phyloP scores from a whole-genome alignment of 2,113 vertebrate genomes.

The Recurvirostra avosetta region DNA sequence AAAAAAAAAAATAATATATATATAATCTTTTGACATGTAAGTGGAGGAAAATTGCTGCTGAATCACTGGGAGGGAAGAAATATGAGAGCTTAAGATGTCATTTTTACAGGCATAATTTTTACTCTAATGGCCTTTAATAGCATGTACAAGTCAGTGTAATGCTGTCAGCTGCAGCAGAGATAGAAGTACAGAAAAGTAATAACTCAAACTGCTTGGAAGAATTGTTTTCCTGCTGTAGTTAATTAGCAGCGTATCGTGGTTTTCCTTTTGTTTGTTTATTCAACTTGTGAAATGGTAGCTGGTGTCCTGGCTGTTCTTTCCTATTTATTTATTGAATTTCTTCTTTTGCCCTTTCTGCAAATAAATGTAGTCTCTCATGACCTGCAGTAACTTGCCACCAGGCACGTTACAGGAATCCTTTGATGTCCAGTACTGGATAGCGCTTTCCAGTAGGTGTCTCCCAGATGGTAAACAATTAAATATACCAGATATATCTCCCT shows the following conservation, averaged over 20 bases:
- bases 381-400: not conserved
- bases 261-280: slow-evolving; percentile 24
- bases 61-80: slow-evolving; percentile 42
- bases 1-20: not conserved
- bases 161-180: slow-evolving; percentile 41
- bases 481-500: not conserved
- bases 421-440: not conserved
- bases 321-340: not conserved
- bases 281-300: not conserved
- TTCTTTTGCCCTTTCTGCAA: not conserved
- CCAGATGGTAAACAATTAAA: not conserved
- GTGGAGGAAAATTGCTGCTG: slow-evolving; percentile 46
- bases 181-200: slow-evolving; percentile 5
- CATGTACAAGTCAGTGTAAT: not conserved
- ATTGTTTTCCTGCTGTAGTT: slow-evolving; percentile 19
- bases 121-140: slow-evolving; percentile 59
- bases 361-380: not conserved
- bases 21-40: slow-evolving; percentile 1
- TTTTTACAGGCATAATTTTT: slow-evolving; percentile 53
- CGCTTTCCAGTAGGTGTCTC: not conserved
- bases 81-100: slow-evolving; percentile 28
- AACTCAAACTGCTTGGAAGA: not conserved
- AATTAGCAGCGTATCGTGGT: not conserved
- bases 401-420: not conserved
- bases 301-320: not conserved